Evolutionary conservation across 1,140 invertebrate genomes (phyloP).

Genomic region (Lordiphosa stackelbergi): DNA sequence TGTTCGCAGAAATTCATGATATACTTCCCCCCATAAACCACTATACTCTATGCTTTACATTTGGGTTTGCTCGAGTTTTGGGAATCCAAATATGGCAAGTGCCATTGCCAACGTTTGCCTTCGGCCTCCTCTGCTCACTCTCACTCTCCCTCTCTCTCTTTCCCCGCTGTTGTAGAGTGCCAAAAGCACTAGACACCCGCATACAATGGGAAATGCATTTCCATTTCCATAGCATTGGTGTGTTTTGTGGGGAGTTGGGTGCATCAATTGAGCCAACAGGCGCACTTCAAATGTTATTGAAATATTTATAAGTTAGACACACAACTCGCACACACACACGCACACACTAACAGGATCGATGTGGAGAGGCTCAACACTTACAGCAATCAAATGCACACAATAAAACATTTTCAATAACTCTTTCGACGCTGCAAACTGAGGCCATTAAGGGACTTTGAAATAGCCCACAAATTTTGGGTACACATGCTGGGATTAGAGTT

Average conservation of each 20-base stretch:
- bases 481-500: constrained; percentile 34
- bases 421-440: constrained; percentile 59
- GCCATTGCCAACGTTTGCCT: constrained; percentile 22
- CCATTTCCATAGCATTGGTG: constrained; percentile 35
- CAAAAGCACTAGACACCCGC: constrained; percentile 68
- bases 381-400: constrained; percentile 74
- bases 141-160: not conserved
- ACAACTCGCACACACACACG: constrained; percentile 31
- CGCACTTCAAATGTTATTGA: constrained; percentile 74
- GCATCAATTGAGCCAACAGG: constrained; percentile 38
- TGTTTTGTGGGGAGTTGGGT: not conserved
- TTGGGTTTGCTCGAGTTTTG: constrained; percentile 34
- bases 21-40: constrained; percentile 17
- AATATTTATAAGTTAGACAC: constrained; percentile 75
- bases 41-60: not conserved
- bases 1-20: no score
- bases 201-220: constrained; percentile 73
- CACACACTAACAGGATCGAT: constrained; percentile 10
- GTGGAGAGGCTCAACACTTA: constrained; percentile 58
- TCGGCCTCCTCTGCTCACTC: constrained; percentile 5
- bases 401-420: constrained; percentile 76
- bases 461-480: constrained; percentile 36
- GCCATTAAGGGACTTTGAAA: constrained; percentile 46
- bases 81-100: constrained; percentile 65
- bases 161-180: constrained; percentile 34